Percentiles rank a stretch among this genome's conserved stretches.
These are phyloP conservation scores for Quadroppia sp. DNA, from an alignment of 2,888 invertebrate genomes.

Conservation along the genomic window DNA sequence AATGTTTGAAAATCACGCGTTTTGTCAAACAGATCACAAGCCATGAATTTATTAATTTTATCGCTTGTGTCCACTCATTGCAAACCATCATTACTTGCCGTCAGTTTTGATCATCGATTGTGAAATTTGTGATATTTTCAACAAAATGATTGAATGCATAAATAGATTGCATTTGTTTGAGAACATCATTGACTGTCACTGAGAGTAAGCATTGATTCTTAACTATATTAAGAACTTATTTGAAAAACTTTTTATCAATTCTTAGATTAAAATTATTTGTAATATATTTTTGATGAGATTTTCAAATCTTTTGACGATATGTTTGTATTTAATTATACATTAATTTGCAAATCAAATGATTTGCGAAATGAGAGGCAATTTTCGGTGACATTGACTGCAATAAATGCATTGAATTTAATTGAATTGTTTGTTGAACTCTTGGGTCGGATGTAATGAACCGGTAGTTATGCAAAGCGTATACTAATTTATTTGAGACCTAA, in stretches of 20 bases:
- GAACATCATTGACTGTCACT: no score
- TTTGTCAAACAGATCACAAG: background rate
- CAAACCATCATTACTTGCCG: background rate
- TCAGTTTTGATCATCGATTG: no score
- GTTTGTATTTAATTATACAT: background rate
- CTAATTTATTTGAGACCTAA: background rate
- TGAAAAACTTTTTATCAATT: no score
- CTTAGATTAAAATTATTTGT: background rate
- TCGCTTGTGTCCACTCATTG: background rate
- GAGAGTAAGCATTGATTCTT: no score
- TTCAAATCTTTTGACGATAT: background rate
- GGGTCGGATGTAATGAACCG: background rate
- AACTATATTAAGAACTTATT: no score
- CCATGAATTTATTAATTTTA: background rate
- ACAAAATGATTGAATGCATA: no score
- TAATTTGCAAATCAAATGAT: background rate
- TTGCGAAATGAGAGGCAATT: no score
- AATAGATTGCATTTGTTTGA: no score
- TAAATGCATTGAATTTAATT: background rate
- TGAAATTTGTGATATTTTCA: no score
- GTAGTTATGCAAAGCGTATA: background rate
- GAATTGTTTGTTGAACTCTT: background rate
- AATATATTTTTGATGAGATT: background rate
- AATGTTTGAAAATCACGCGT: slow-evolving; percentile 13
- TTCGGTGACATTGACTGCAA: background rate